A percentile compares a stretch with the other conserved stretches of the same genome.
Conservation (phyloP, 2,888 invertebrate species). For the Dorcus hopei region DNA sequence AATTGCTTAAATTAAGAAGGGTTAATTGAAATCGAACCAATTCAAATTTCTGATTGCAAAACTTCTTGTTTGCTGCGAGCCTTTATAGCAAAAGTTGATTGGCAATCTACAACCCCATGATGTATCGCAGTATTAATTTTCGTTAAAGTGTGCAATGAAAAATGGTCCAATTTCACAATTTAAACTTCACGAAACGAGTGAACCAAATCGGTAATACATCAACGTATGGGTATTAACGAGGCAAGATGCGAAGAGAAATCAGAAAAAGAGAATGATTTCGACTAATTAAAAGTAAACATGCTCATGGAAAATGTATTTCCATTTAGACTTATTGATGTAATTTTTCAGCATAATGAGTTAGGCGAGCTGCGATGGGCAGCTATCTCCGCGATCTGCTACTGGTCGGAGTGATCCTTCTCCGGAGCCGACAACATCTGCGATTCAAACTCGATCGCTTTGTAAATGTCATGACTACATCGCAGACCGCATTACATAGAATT, state of each 20-base stretch:
- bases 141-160: neutral
- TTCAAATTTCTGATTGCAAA: too few species aligned
- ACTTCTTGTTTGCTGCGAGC: too few species aligned
- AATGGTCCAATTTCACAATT: conserved; percentile 1
- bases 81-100: too few species aligned
- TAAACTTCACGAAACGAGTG: neutral
- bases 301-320: conserved; percentile 38
- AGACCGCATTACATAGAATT: conserved; percentile 40
- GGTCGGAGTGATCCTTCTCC: conserved; percentile 33
- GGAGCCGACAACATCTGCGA: conserved; percentile 28
- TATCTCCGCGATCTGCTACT: conserved; percentile 41
- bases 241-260: neutral
- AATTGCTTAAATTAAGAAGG: neutral
- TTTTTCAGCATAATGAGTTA: conserved; percentile 43
- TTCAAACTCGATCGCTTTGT: conserved; percentile 40
- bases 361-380: conserved; percentile 24
- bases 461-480: conserved; percentile 42
- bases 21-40: neutral
- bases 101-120: neutral
- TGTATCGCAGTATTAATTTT: neutral
- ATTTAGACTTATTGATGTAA: conserved; percentile 39
- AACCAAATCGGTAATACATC: conserved; percentile 1
- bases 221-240: neutral
- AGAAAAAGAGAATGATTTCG: conserved; percentile 14
- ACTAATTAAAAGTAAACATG: conserved; percentile 39